Percentiles rank a stretch among this genome's conserved stretches.
These are phyloP conservation scores for Aleiodes sp. DNA, from an alignment of 1,140 invertebrate species.

Conservation along the genomic window DNA sequence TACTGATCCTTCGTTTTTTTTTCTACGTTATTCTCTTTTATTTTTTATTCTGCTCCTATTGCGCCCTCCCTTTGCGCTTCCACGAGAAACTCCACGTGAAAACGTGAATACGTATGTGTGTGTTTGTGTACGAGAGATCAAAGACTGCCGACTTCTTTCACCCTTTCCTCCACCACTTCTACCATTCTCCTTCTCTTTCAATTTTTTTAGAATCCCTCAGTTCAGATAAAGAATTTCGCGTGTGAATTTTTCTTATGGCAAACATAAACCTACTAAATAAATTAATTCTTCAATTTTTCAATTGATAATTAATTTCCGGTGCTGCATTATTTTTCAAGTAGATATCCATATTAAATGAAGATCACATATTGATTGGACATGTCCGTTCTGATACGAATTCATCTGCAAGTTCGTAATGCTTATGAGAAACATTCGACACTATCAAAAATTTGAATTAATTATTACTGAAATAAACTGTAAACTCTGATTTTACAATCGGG, in stretches of 20 bases:
- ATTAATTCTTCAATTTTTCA: background rate
- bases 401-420: too few relatives aligned
- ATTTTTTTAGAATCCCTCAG: constrained; percentile 23
- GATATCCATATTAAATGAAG: too few relatives aligned
- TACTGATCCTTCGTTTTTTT: constrained; percentile 8
- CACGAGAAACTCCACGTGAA: constrained; percentile 25
- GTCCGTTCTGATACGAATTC: too few relatives aligned
- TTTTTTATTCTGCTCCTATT: constrained; percentile 28
- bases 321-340: too few relatives aligned
- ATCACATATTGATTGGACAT: too few relatives aligned
- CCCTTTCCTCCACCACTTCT: constrained; percentile 29
- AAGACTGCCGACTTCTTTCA: constrained; percentile 34
- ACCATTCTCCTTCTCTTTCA: constrained; percentile 20
- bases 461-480: too few relatives aligned
- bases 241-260: background rate
- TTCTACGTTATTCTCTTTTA: constrained; percentile 1
- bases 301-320: too few relatives aligned
- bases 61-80: background rate
- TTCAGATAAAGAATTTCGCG: background rate
- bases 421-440: too few relatives aligned
- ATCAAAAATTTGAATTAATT: too few relatives aligned
- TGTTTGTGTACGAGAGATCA: constrained; percentile 34
- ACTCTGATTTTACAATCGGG: too few relatives aligned
- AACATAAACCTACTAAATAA: background rate
- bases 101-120: constrained; percentile 18